These are phyloP conservation scores for Drosophila saltans DNA, from an alignment of 1,140 invertebrate genomes.

Conservation along the genomic window DNA sequence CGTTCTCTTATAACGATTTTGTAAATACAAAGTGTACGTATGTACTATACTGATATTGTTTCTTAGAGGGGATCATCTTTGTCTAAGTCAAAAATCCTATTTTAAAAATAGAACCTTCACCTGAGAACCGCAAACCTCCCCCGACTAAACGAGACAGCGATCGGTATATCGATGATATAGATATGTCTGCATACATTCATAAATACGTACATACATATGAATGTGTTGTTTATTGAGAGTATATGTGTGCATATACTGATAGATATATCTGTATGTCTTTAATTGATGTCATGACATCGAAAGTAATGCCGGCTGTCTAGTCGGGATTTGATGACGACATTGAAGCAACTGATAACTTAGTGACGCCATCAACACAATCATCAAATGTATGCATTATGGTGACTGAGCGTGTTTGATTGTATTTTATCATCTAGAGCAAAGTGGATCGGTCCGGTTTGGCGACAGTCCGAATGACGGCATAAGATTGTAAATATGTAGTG, in stretches of 20 bases:
- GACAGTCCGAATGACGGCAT: not conserved
- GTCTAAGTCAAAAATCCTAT: slow-evolving; percentile 5
- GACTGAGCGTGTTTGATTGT: not conserved
- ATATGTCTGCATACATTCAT: not conserved
- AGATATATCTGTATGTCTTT: slow-evolving; percentile 1
- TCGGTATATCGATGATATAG: not conserved
- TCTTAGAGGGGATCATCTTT: not conserved
- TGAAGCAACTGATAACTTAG: not conserved
- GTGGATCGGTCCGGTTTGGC: slow-evolving; percentile 8
- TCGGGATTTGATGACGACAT: slow-evolving; percentile 6
- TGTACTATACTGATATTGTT: slow-evolving; percentile 2
- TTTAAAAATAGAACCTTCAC: slow-evolving; percentile 23
- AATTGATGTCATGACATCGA: slow-evolving; percentile 18
- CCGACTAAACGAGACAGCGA: not conserved
- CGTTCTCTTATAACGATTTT: slow-evolving; percentile 12
- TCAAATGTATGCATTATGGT: not conserved
- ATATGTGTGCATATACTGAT: not conserved
- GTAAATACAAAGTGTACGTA: slow-evolving; percentile 12
- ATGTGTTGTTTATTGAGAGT: not conserved
- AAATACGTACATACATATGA: not conserved
- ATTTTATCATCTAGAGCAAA: slow-evolving; percentile 6
- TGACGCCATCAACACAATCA: slow-evolving; percentile 13
- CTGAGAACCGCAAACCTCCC: slow-evolving; percentile 8
- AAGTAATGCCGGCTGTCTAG: slow-evolving; percentile 22
- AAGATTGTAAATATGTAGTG: slow-evolving; percentile 1